Conservation (phyloP, 1,140 invertebrate genomes). For the Ceratosolen fusciceps region DNA sequence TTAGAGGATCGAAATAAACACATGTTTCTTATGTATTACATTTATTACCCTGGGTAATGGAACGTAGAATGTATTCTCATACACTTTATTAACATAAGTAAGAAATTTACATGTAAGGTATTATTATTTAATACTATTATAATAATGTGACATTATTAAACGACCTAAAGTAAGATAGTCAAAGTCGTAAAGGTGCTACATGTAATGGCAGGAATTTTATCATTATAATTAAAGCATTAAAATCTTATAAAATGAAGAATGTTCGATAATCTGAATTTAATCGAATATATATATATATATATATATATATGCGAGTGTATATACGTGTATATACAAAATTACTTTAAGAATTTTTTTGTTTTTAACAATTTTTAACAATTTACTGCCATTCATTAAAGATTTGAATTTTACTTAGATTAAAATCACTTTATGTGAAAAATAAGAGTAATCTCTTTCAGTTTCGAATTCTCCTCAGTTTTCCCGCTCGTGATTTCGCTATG, state of each 20-base stretch:
- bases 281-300: not conserved
- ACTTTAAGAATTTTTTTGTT: too few species aligned
- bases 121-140: not conserved
- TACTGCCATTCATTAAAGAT: slow-evolving; percentile 4
- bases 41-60: slow-evolving; percentile 42
- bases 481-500: not conserved
- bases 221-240: slow-evolving; percentile 17
- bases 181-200: slow-evolving; percentile 3
- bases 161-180: not conserved
- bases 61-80: slow-evolving; percentile 12
- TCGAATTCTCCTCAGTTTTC: not conserved
- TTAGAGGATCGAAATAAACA: not conserved
- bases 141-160: not conserved
- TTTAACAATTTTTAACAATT: slow-evolving; percentile 13
- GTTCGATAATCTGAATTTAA: not conserved
- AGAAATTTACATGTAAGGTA: not conserved
- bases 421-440: not conserved
- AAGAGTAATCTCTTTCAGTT: not conserved
- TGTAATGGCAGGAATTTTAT: slow-evolving; percentile 31
- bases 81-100: slow-evolving; percentile 19
- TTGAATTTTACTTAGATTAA: slow-evolving; percentile 2
- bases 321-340: too few species aligned
- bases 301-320: not conserved
- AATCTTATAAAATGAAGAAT: not conserved
- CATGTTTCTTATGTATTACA: slow-evolving; percentile 23